Percentiles rank a stretch among this genome's conserved stretches.
Conservation (phyloP, 1,140 invertebrate genomes). For the Gryllus bimaculatus region DNA sequence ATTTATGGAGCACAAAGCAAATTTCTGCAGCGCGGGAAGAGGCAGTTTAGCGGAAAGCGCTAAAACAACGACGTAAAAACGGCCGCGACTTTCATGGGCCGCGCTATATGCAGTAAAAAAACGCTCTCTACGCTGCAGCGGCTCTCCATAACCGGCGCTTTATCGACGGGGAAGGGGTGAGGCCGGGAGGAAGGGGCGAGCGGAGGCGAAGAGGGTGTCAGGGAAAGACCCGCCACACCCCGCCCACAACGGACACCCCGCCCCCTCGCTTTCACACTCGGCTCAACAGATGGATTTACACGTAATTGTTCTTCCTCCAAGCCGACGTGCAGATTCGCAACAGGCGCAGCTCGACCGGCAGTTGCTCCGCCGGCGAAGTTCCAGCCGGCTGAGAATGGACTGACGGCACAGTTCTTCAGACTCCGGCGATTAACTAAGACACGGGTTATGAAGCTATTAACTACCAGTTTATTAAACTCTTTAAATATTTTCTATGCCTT, state of each 20-base stretch:
- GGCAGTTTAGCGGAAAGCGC: conserved; percentile 2
- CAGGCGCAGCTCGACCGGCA: not conserved
- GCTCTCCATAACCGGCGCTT: not conserved
- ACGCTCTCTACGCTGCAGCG: not conserved
- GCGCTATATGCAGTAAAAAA: not conserved
- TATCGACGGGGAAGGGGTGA: not conserved
- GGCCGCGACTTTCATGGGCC: not conserved
- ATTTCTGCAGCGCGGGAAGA: conserved; percentile 2
- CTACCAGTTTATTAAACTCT: no score
- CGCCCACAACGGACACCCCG: no score
- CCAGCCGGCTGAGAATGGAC: no score
- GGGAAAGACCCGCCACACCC: no score
- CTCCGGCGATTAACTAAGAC: no score
- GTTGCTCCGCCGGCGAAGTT: no score
- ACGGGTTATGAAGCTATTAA: no score
- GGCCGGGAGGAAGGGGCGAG: no score
- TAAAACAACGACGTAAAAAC: conserved; percentile 1
- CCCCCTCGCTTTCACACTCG: not conserved
- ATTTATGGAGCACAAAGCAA: conserved; percentile 4
- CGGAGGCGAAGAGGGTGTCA: no score
- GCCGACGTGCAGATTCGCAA: not conserved
- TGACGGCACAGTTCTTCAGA: no score
- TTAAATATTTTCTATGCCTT: no score
- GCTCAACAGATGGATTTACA: not conserved
- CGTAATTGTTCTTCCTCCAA: not conserved